Evolutionary conservation across 2,797 vertebrate genomes (phyloP), one percentile per base, ranked within the genome.

Genomic region (Varecia variegata): DNA sequence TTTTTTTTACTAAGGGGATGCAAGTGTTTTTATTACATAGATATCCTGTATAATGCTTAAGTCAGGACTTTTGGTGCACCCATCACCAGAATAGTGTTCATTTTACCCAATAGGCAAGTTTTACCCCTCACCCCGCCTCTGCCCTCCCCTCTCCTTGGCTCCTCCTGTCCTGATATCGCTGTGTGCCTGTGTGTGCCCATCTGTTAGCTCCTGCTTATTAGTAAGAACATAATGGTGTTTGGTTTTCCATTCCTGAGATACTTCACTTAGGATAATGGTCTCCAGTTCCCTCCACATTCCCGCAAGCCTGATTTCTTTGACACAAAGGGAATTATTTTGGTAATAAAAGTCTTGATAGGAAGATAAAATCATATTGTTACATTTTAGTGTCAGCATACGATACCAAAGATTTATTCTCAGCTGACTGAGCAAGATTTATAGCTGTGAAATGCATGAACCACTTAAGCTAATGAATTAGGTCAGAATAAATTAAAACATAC

Each of bases 401-500:
- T 58, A 58, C 21, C 94, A 88, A 79, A 93, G 65, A 77, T 81
- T 79, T 96, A 70, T 92, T 97, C 86, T 70, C 60, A 93, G 45
- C 0, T 76, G 67, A 96, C 45, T 62, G 30, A 95, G 9, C 1
- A 86, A 70, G 62, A 90, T 93, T 96, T 90, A 82, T 1, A 91
- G 23, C 68, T 93, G 4, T 80, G n/a, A 90, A 67, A 86, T 96
- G 56, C 84, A 62, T 89, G 79, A 94, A 67, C 74, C 81, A 62
- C 47, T 96, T 67, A 94, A 56, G 3, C 94, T 93, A 80, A 77
- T 96, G 47, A 92, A 38, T 93, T 96, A 97, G 50, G 60, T 95
- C 84, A 65, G 77, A 93, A 70, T 94, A 97, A 97, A 96, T 81
- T 93, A 90, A 97, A 95, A 94, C 45, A 68, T 50, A 9, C 38